These are phyloP conservation scores for Agrochola litura DNA, from an alignment of 2,888 invertebrate species.

Conservation along the genomic window DNA sequence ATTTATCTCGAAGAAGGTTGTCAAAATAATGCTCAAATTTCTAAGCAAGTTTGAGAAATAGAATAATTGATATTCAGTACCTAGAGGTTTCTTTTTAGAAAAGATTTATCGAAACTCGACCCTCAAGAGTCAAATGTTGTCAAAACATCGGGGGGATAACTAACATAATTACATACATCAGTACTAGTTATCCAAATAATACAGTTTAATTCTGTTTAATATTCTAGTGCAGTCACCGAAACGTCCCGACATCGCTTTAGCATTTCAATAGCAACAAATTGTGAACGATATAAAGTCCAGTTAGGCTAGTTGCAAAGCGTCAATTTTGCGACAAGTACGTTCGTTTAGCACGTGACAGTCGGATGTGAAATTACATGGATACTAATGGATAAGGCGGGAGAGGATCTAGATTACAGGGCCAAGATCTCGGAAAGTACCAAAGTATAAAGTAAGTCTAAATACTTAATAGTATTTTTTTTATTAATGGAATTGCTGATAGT, in stretches of 20 bases:
- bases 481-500: background rate
- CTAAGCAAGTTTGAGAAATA: too few species aligned
- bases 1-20: too few species aligned
- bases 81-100: background rate
- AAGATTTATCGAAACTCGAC: background rate
- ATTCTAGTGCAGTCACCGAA: conserved; percentile 54
- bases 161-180: conserved; percentile 17
- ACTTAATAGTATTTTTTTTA: background rate
- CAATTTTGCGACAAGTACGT: conserved; percentile 52
- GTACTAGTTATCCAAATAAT: conserved; percentile 23
- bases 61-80: background rate
- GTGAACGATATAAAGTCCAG: conserved; percentile 59
- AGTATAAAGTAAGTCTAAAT: background rate
- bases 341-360: conserved; percentile 45
- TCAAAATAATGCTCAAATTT: too few species aligned
- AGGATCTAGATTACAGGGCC: background rate
- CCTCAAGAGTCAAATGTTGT: background rate
- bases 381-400: conserved; percentile 8
- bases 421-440: background rate
- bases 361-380: conserved; percentile 32
- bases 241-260: conserved; percentile 60
- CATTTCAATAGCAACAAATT: conserved; percentile 70
- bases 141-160: background rate
- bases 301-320: conserved; percentile 44
- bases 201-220: conserved; percentile 42